Evolutionary conservation across 1,140 invertebrate species (phyloP).

Genomic region (Fopius arisanus): DNA sequence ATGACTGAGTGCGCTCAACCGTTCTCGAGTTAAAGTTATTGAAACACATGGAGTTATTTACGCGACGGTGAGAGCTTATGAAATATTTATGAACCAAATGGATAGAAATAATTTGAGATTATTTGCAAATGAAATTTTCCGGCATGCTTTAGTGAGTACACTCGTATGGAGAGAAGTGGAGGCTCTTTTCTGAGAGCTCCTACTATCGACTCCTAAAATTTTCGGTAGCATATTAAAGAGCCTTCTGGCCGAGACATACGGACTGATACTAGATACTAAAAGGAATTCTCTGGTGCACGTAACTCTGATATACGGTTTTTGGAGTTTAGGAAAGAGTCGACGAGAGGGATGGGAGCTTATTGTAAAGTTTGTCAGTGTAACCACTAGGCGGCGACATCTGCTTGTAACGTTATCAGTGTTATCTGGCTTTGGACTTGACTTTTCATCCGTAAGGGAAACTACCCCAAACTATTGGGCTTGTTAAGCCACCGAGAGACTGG

Average conservation of each 20-base stretch:
- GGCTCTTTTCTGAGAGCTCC: not conserved
- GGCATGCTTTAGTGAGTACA: not conserved
- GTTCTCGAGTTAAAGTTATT: not conserved
- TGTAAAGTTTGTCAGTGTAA: conserved; percentile 43
- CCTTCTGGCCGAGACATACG: conserved; percentile 46
- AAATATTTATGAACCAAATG: conserved; percentile 4
- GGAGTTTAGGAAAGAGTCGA: not conserved
- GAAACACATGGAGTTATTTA: not conserved
- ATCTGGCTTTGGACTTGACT: conserved; percentile 25
- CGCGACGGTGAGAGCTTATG: not conserved
- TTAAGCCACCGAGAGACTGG: conserved; percentile 26
- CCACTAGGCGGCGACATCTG: conserved; percentile 53
- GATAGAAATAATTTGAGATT: conserved; percentile 5
- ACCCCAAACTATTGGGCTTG: conserved; percentile 44
- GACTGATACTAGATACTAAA: conserved; percentile 41
- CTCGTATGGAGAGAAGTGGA: not conserved
- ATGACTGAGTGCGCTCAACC: not conserved
- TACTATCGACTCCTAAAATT: not conserved
- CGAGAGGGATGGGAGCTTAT: conserved; percentile 33
- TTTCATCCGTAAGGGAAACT: conserved; percentile 32
- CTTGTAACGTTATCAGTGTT: conserved; percentile 51
- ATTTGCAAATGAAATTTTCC: conserved; percentile 4
- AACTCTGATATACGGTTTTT: not conserved
- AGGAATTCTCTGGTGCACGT: not conserved
- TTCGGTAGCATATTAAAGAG: conserved; percentile 42